These are phyloP conservation scores for Acrossocheilus fasciatus DNA, from an alignment of 2,797 vertebrate species.

Conservation along the genomic window DNA sequence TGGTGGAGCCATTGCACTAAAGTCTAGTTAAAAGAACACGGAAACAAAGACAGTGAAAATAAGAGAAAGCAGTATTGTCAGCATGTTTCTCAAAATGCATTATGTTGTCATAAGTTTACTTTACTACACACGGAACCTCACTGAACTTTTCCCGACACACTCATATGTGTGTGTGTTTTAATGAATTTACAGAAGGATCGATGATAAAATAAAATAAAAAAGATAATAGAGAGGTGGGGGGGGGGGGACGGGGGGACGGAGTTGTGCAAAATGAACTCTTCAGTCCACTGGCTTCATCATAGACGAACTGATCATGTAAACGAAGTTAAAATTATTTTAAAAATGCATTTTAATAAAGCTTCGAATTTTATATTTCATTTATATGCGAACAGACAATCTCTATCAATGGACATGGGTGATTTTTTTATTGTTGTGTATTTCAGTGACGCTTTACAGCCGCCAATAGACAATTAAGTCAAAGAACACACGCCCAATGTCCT, in stretches of 20 bases:
- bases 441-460: slow-evolving; percentile 70
- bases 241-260: no score
- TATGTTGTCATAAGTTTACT: neutral
- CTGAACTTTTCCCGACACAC: neutral
- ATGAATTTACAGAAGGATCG: neutral
- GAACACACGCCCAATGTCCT: slow-evolving; percentile 73
- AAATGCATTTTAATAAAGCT: slow-evolving; percentile 41
- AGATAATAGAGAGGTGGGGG: neutral
- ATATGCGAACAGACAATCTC: slow-evolving; percentile 53
- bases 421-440: slow-evolving; percentile 75
- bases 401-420: slow-evolving; percentile 58
- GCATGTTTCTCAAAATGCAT: neutral
- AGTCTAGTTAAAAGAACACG: neutral
- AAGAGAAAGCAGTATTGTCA: neutral
- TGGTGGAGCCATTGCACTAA: slow-evolving; percentile 41
- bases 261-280: neutral
- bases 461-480: slow-evolving; percentile 77
- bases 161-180: neutral
- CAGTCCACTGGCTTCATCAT: neutral
- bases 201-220: no score
- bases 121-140: neutral
- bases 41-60: neutral
- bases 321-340: neutral
- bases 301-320: neutral
- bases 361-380: slow-evolving; percentile 47